These are phyloP conservation scores for Athetis lepigone DNA, from an alignment of 2,888 invertebrate genomes.

Conservation along the genomic window DNA sequence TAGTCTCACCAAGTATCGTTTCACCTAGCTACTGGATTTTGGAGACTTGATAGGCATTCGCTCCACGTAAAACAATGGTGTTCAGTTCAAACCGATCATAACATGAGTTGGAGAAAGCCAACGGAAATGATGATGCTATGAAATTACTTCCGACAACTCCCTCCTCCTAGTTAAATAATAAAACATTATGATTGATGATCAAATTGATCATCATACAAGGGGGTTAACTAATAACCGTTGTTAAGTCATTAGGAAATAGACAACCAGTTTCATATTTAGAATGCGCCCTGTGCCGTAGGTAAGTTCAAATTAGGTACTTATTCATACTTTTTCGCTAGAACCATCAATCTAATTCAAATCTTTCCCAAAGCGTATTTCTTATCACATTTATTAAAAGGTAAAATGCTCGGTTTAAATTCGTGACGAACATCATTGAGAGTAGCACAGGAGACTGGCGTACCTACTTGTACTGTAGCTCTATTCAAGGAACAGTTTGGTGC, in stretches of 20 bases:
- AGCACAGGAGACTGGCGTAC: slow-evolving; percentile 66
- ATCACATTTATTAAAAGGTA: slow-evolving; percentile 10
- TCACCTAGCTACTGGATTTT: too few species aligned
- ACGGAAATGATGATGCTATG: too few species aligned
- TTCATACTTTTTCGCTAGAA: not conserved
- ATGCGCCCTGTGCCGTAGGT: slow-evolving; percentile 4
- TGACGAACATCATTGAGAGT: slow-evolving; percentile 51
- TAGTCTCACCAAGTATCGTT: too few species aligned
- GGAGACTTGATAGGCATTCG: too few species aligned
- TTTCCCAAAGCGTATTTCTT: not conserved
- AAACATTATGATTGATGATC: slow-evolving; percentile 9
- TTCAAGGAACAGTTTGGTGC: slow-evolving; percentile 89
- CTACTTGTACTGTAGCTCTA: slow-evolving; percentile 78
- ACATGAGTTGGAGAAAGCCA: too few species aligned
- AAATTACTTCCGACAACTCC: too few species aligned
- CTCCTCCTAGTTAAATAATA: not conserved
- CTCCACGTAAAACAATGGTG: too few species aligned
- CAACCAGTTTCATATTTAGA: slow-evolving; percentile 5
- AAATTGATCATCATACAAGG: not conserved
- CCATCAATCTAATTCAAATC: not conserved
- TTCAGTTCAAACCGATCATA: too few species aligned
- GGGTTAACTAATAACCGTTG: slow-evolving; percentile 3
- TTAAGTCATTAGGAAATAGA: not conserved
- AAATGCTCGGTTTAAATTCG: slow-evolving; percentile 44
- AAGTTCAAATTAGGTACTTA: slow-evolving; percentile 12